Evolutionary conservation across 2,797 vertebrate genomes (phyloP).

Genomic region (Sebastiscus tertius): DNA sequence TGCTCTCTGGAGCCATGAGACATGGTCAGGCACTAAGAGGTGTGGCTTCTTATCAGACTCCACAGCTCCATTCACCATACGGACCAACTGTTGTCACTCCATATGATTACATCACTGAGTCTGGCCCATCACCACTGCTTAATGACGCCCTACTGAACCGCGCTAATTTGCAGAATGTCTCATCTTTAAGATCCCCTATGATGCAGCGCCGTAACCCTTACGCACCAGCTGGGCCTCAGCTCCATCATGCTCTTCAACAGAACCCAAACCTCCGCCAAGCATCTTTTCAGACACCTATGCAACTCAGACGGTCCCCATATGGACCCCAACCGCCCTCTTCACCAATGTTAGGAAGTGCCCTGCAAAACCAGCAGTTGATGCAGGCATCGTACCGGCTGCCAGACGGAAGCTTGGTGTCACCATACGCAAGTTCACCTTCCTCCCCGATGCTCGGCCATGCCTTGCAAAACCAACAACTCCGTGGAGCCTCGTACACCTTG

Average conservation of each 20-base stretch:
- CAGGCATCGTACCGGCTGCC: conserved; percentile 72
- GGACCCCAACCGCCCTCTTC: conserved; percentile 52
- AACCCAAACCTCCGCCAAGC: conserved; percentile 74
- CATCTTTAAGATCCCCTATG: conserved; percentile 69
- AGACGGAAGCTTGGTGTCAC: conserved; percentile 68
- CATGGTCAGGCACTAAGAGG: conserved; percentile 71
- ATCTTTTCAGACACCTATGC: conserved; percentile 67
- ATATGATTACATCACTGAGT: conserved; percentile 80
- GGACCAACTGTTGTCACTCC: conserved; percentile 73
- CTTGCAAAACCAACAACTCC: conserved; percentile 78
- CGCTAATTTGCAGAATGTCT: conserved; percentile 69
- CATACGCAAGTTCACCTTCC: conserved; percentile 55
- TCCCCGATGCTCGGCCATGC: conserved; percentile 75
- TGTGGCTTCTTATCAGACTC: conserved; percentile 67
- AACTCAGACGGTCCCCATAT: conserved; percentile 58
- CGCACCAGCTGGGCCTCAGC: conserved; percentile 58
- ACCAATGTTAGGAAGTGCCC: conserved; percentile 68
- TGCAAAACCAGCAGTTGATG: conserved; percentile 74
- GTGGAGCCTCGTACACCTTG: conserved; percentile 72
- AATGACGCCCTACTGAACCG: conserved; percentile 79
- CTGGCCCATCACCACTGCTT: conserved; percentile 76
- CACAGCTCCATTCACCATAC: conserved; percentile 69
- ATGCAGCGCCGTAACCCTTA: conserved; percentile 67
- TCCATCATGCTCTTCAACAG: conserved; percentile 71
- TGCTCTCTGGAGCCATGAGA: conserved; percentile 77